phyloP scores from a whole-genome alignment of 2,888 invertebrate genomes.

The Psylliodes chrysocephalus region DNA sequence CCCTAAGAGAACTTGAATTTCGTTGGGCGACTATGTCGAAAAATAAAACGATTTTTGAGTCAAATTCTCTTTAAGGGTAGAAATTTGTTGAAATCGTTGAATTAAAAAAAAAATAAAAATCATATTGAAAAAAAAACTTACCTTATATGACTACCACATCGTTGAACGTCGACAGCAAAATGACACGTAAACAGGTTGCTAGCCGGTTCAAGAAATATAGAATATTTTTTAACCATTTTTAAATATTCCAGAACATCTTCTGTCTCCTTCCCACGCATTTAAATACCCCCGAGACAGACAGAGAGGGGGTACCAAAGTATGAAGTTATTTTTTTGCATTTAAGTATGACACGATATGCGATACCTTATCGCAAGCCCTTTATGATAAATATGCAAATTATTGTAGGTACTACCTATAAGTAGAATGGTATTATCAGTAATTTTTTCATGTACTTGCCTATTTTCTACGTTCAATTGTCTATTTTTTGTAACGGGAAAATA shows the following conservation, averaged over 20 bases:
- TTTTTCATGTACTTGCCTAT: conserved; percentile 29
- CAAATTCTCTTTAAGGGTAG: too few species aligned
- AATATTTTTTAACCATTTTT: conserved; percentile 40
- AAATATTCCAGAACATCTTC: conserved; percentile 32
- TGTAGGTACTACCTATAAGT: conserved; percentile 34
- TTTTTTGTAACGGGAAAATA: conserved; percentile 14
- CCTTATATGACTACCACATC: conserved; percentile 18
- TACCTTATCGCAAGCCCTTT: conserved; percentile 34
- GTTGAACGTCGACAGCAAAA: conserved; percentile 17
- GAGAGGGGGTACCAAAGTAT: conserved; percentile 17
- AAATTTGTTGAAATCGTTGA: too few species aligned
- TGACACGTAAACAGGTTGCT: conserved; percentile 36
- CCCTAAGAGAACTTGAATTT: too few species aligned
- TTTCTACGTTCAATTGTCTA: conserved; percentile 10
- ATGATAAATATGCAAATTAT: conserved; percentile 37
- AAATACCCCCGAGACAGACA: not conserved
- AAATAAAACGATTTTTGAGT: too few species aligned
- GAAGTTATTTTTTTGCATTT: conserved; percentile 27
- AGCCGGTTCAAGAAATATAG: conserved; percentile 31
- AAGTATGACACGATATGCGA: conserved; percentile 32
- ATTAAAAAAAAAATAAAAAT: too few species aligned
- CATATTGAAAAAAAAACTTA: too few species aligned
- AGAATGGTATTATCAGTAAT: conserved; percentile 32
- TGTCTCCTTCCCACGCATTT: conserved; percentile 13
- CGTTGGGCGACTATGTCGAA: too few species aligned